Base-by-base conservation (phyloP, 2,797 vertebrate species). In the Pangasius macronema region DNA sequence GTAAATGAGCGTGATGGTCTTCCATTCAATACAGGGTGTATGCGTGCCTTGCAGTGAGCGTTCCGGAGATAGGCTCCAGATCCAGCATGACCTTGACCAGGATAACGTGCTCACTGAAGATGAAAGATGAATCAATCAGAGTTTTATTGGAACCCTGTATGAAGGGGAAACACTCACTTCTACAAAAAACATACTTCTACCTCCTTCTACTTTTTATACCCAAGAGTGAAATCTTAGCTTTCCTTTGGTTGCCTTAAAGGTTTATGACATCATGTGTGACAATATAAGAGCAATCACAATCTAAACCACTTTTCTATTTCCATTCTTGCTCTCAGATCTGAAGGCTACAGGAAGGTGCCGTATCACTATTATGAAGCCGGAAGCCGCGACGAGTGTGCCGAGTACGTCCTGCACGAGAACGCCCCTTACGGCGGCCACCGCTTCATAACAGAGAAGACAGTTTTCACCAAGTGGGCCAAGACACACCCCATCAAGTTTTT, bases 341-440 rank as follows among this genome's bases (percentile, higher is more conserved):
- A 97, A 89, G 97, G 96, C 57, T 96, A 97, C 93, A 96, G 94
- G 91, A 99, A 97, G 92, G 97, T 99, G 68, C 98, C 98, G 5
- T 99, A 99, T 93, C 98, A 99, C 94, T 99, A 99, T 93, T 99
- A 99, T 0, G 98, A 99, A 94, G 95, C 95, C 14, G 97, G 97
- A 91, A 95, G 95, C 82, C 96, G 97, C 87, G 96, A 98, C 18
- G 98, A 99, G 90, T 99, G 98, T 83, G 97, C 97, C 0, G 98
- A 99, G 91, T 99, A 99, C 76, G 92, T 96, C 90, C 95, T 99
- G 72, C 98, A 99, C 1, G 98, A 99, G 95, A 98, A 96, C 18
- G 98, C 98, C 86, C 97, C 97, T 0, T 98, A 98, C 1, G 98
- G 98, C 33, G 98, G 98, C 53, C 98, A 99, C 85, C 96, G 98